Evolutionary conservation across 2,113 vertebrate genomes (phyloP), one percentile per base, ranked within the genome.

Genomic region (Abramis brama): DNA sequence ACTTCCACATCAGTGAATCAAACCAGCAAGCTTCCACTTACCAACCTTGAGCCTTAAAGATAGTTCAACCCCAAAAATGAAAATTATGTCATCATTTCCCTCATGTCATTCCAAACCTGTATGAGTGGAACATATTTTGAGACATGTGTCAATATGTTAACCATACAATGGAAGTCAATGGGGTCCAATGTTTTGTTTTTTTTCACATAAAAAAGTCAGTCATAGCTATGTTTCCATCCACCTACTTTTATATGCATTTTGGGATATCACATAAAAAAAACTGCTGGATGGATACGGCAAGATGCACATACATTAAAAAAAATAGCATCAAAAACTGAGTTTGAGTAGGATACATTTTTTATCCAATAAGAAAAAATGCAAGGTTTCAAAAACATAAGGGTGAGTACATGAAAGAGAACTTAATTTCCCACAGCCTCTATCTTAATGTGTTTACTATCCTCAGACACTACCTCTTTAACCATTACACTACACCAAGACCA

Each of bases 371-470:
- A 39, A 39, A 7, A 39, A 39, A 39, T 39, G 7, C 0, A 13
- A 17, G 0, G 4, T 17, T 52, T 52, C 5, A 4, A 52, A 52
- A 52, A 6, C 50, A 52, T 52, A 33, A 21, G 4, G 33, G 33
- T 39, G 19, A 39, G 30, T 70, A 60, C 10, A 60, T n/a, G 57
- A n/a, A n/a, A 39, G 7, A 70, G 17, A 70, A 36, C 66, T 70
- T 70, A 0, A 36, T 70, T 39, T 70, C 92, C 91, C 91, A 92
- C 86, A 91, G 85, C 79, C 91, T 74, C 9, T 4, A 64, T 17
- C 11, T 82, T 47, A 7, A 55, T 43, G 68, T 19, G 85, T 83
- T 79, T 68, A 80, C 43, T 62, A 52, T 78, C 30, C 45, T 19
- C 30, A 59, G 27, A 73, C 64, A 71, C 33, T 23, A 71, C 19